Evolutionary conservation across 2,113 vertebrate species (phyloP).

Genomic region (Oryzias celebensis): DNA sequence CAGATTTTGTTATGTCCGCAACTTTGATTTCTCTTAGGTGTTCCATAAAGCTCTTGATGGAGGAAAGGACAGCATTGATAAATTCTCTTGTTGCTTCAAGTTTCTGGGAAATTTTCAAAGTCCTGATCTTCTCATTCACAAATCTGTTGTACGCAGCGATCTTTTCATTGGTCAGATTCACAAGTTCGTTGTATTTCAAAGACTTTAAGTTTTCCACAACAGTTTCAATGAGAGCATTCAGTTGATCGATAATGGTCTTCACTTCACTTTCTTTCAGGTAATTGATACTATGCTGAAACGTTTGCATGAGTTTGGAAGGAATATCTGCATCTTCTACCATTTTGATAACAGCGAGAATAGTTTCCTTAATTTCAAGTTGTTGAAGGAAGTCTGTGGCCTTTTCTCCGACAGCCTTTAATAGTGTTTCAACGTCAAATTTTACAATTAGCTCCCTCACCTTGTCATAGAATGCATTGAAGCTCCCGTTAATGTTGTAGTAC

Average conservation of each 20-base stretch:
- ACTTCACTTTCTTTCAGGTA: slow-evolving; percentile 80
- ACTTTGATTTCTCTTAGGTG: slow-evolving; percentile 75
- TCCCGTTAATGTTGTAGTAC: slow-evolving; percentile 77
- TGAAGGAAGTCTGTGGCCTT: slow-evolving; percentile 77
- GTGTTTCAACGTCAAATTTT: slow-evolving; percentile 80
- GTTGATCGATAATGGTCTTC: slow-evolving; percentile 74
- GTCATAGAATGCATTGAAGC: slow-evolving; percentile 72
- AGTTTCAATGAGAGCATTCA: slow-evolving; percentile 78
- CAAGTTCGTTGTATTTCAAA: slow-evolving; percentile 84
- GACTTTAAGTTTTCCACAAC: slow-evolving; percentile 74
- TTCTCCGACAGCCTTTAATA: slow-evolving; percentile 77
- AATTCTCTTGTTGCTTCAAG: slow-evolving; percentile 76
- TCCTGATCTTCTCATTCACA: slow-evolving; percentile 78
- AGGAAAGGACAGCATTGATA: slow-evolving; percentile 60
- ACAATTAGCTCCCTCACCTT: slow-evolving; percentile 73
- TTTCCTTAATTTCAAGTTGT: slow-evolving; percentile 80
- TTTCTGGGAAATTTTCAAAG: slow-evolving; percentile 83
- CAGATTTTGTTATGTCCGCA: slow-evolving; percentile 73
- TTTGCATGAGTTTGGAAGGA: slow-evolving; percentile 59
- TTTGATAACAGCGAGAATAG: slow-evolving; percentile 61
- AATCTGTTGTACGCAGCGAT: slow-evolving; percentile 65
- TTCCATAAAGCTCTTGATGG: slow-evolving; percentile 60
- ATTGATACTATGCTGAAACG: slow-evolving; percentile 66
- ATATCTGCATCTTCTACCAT: slow-evolving; percentile 74
- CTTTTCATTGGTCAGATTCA: slow-evolving; percentile 77